Evolutionary conservation across 2,113 vertebrate genomes (phyloP).

Genomic region (Jacana jacana): DNA sequence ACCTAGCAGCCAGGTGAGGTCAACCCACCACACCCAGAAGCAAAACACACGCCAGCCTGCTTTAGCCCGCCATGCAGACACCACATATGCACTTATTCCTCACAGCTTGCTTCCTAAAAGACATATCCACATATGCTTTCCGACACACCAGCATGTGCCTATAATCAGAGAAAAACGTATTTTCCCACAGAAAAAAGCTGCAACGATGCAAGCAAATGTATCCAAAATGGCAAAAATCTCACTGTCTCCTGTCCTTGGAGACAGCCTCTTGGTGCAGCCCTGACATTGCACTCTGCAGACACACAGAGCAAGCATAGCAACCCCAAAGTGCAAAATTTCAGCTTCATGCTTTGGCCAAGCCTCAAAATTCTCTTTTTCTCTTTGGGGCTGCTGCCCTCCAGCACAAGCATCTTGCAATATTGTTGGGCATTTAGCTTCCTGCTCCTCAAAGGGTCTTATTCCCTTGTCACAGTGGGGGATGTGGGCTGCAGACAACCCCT

Average conservation of each 20-base stretch:
- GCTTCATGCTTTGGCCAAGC: not conserved
- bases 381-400: not conserved
- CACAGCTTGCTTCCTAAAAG: not conserved
- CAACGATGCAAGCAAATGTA: not conserved
- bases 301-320: not conserved
- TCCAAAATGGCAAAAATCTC: not conserved
- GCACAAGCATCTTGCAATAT: not conserved
- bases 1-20: not conserved
- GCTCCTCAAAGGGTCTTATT: not conserved
- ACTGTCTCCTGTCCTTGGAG: not conserved
- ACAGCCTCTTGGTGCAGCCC: not conserved
- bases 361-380: not conserved
- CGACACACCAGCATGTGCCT: not conserved
- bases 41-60: not conserved
- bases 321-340: not conserved
- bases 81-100: not conserved
- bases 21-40: not conserved
- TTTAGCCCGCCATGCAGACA: not conserved
- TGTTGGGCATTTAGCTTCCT: not conserved
- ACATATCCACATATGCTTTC: not conserved
- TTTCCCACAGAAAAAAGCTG: not conserved
- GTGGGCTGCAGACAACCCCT: not conserved
- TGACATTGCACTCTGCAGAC: not conserved
- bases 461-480: accelerated
- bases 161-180: not conserved